These are phyloP conservation scores for Synanthedon myopaeformis DNA, from an alignment of 2,888 invertebrate species.

Conservation along the genomic window DNA sequence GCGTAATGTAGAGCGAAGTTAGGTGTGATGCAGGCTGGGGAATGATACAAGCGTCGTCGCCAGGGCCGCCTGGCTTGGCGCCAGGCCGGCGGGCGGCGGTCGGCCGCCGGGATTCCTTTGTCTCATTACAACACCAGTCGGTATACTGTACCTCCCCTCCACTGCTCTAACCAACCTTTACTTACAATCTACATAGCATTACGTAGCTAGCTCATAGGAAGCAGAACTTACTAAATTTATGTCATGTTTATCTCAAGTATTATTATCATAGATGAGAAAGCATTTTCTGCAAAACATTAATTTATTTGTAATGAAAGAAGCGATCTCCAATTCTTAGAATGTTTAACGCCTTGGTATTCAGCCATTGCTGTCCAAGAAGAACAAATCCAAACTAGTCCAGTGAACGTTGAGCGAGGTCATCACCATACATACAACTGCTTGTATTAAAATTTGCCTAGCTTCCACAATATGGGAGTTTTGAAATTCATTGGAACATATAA, in stretches of 20 bases:
- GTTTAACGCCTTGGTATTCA: conserved; percentile 68
- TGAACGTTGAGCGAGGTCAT: conserved; percentile 63
- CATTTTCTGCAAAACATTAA: too few species aligned
- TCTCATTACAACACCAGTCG: conserved; percentile 47
- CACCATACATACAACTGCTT: conserved; percentile 8
- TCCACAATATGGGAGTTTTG: too few species aligned
- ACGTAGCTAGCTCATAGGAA: neutral
- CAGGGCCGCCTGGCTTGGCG: conserved; percentile 68
- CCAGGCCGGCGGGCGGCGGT: conserved; percentile 66
- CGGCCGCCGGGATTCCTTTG: conserved; percentile 67
- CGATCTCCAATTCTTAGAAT: conserved; percentile 64
- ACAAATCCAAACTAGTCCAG: conserved; percentile 26
- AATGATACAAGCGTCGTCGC: conserved; percentile 54
- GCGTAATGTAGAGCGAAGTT: neutral
- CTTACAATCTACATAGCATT: conserved; percentile 2
- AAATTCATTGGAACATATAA: too few species aligned
- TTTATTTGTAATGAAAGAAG: too few species aligned
- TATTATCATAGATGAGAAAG: too few species aligned
- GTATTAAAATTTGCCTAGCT: neutral
- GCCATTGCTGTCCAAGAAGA: conserved; percentile 47
- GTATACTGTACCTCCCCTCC: conserved; percentile 17
- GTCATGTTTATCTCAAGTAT: neutral
- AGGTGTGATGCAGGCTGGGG: conserved; percentile 30
- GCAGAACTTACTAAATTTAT: neutral
- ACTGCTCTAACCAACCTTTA: conserved; percentile 6